These are phyloP conservation scores for Sebastes elongatus DNA, from an alignment of 2,797 vertebrate species.

Conservation along the genomic window DNA sequence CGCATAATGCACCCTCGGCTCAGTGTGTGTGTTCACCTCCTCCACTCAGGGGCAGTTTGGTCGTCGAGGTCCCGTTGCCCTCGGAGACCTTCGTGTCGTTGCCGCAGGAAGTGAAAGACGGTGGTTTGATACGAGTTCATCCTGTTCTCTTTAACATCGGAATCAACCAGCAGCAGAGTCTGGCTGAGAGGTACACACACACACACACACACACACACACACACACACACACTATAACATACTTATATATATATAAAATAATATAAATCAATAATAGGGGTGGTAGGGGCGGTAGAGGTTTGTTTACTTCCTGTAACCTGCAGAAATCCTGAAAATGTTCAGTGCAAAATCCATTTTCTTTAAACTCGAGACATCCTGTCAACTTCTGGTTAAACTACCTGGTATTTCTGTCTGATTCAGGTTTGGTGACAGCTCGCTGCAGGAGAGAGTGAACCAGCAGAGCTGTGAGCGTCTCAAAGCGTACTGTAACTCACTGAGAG, in stretches of 20 bases:
- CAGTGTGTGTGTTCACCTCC: background rate
- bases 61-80: conserved; percentile 90
- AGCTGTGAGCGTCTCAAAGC: conserved; percentile 88
- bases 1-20: background rate
- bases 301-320: background rate
- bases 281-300: background rate
- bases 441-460: conserved; percentile 92
- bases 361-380: background rate
- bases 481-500: conserved; percentile 87
- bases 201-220: background rate
- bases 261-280: too few relatives aligned
- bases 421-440: conserved; percentile 73
- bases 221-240: too few relatives aligned
- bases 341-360: too few relatives aligned
- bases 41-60: conserved; percentile 84
- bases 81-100: conserved; percentile 84
- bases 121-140: conserved; percentile 84
- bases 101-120: conserved; percentile 88
- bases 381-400: background rate
- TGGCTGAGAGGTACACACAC: conserved; percentile 90
- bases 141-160: conserved; percentile 96
- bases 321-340: background rate
- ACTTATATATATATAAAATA: too few relatives aligned
- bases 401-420: background rate
- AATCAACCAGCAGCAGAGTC: conserved; percentile 96